Evolutionary conservation across 1,140 invertebrate species (phyloP), one percentile per base, ranked within the genome.

Genomic region (Monochamus saltuarius): DNA sequence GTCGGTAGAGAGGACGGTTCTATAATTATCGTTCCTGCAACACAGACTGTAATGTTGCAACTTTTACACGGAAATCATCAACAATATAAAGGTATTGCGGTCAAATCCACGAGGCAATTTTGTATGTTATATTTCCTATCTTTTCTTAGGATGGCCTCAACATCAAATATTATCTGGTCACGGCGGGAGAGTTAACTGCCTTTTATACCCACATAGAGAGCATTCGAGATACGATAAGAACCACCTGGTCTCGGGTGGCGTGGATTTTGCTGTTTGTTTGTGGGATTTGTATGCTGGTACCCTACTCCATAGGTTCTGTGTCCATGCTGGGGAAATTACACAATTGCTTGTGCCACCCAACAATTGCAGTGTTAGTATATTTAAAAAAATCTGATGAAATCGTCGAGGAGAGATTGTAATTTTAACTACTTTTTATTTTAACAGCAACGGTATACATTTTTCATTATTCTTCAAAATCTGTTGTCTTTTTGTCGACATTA

Each of bases 211-310:
- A 9, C 90, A 97, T 69, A 89, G 95, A 73, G 87, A 94, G 11
- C 89, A 96, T 73, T 79, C 85, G n/a, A 87, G 96, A 59, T 99
- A 99, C 75, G 95, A 99, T 73, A 88, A 92, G 59, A 83, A 89
- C 4, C 89, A 95, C 77, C 79, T 99, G 10, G 85, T 99, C 0
- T 98, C 95, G 0, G 97, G 97, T 14, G 95, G 95, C 1, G 91
- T 96, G 11, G 97, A 99, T 77, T 99, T 99, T 78, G 95, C 95
- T 0, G 94, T 99, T 4, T 96, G 94, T 70, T 80, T 99, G 0
- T 99, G 97, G 97, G 97, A 99, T 77, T 82, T 99, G 54, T 94
- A 94, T 69, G 89, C 88, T 42, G 96, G 95, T 8, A 86, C 85
- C 1, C 79, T 97, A 42, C 78, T 99, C 22, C 95, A 99, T 77